These are phyloP conservation scores for Xylota segnis DNA, from an alignment of 2,888 invertebrate genomes.

Conservation along the genomic window DNA sequence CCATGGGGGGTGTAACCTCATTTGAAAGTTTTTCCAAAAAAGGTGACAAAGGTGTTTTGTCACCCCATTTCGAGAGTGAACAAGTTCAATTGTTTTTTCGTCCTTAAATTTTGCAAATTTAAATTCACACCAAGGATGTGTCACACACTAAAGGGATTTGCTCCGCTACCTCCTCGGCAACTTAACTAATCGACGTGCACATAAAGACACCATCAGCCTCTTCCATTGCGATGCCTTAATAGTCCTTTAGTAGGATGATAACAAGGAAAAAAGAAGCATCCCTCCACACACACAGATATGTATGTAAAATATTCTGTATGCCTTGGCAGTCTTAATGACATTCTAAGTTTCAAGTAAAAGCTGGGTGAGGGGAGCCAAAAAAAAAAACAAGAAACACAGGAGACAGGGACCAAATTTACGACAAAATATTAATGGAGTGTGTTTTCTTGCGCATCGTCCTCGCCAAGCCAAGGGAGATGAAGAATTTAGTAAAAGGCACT, in stretches of 20 bases:
- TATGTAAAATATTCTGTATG: slow-evolving; percentile 44
- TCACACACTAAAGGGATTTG: not conserved
- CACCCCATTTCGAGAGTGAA: not conserved
- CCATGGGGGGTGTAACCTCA: not conserved
- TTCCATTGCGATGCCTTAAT: slow-evolving; percentile 29
- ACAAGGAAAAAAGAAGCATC: not conserved
- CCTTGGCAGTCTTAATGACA: slow-evolving; percentile 61
- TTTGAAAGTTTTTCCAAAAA: not conserved
- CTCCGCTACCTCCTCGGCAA: not conserved
- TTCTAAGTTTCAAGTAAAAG: slow-evolving; percentile 42
- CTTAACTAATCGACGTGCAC: slow-evolving; percentile 43
- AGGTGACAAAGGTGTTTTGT: not conserved
- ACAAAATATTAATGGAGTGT: slow-evolving; percentile 71
- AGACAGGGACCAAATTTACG: slow-evolving; percentile 46
- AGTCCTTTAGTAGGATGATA: slow-evolving; percentile 12
- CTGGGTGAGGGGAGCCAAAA: not conserved
- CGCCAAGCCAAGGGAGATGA: slow-evolving; percentile 9
- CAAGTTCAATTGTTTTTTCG: not conserved
- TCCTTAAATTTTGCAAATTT: slow-evolving; percentile 23
- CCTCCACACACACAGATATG: slow-evolving; percentile 16
- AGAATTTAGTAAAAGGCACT: slow-evolving; percentile 49
- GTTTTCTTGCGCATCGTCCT: slow-evolving; percentile 47
- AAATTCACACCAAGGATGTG: slow-evolving; percentile 10
- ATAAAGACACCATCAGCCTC: slow-evolving; percentile 33
- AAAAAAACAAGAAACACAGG: slow-evolving; percentile 2